A percentile compares a stretch with the other conserved stretches of the same genome.
These are phyloP conservation scores for Diloba caeruleocephala DNA, from an alignment of 2,888 invertebrate species.

Conservation along the genomic window DNA sequence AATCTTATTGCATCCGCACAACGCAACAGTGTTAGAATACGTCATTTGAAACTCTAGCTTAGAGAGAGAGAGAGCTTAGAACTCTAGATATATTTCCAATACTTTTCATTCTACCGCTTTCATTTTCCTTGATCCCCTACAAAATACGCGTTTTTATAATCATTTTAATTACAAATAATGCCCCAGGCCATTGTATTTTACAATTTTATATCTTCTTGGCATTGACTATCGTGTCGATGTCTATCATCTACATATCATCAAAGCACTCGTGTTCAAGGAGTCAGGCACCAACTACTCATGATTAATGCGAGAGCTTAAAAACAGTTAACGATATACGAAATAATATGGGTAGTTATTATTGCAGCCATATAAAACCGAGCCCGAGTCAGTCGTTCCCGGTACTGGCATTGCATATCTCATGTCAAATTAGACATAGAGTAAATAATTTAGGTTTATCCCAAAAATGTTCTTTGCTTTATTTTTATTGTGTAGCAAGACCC, in stretches of 20 bases:
- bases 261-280: conserved; percentile 40
- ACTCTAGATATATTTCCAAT: conserved; percentile 39
- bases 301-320: conserved; percentile 35
- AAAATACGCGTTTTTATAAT: conserved; percentile 27
- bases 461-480: conserved; percentile 10
- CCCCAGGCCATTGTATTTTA: no score
- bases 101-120: conserved; percentile 29
- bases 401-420: neutral
- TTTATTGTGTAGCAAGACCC: conserved; percentile 7
- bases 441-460: conserved; percentile 8
- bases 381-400: conserved; percentile 3
- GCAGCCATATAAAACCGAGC: conserved; percentile 3
- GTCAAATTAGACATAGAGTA: conserved; percentile 2
- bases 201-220: no score
- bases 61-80: no score
- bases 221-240: conserved; percentile 27
- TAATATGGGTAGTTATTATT: conserved; percentile 35
- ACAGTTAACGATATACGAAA: conserved; percentile 25
- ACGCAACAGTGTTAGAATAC: conserved; percentile 17
- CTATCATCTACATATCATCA: conserved; percentile 34
- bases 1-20: conserved; percentile 31
- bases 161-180: conserved; percentile 31
- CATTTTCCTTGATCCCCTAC: conserved; percentile 11
- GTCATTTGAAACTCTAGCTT: conserved; percentile 21
- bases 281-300: conserved; percentile 22